Evolutionary conservation across 37 sponge, comb jelly and placozoan species (phyloP).

Genomic region (Axinella damicornis): DNA sequence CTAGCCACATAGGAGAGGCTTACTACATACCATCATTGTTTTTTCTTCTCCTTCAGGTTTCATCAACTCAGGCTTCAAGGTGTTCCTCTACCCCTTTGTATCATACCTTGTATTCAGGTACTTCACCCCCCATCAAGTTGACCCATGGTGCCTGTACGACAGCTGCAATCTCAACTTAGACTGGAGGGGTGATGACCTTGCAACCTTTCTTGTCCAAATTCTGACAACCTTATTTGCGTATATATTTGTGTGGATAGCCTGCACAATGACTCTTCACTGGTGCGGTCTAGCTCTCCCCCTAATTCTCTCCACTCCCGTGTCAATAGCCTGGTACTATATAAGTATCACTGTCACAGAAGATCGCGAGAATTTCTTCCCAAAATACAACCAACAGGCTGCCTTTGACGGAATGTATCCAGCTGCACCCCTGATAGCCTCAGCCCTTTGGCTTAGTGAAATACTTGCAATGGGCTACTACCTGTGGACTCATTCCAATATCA

Average conservation of each 20-base stretch:
- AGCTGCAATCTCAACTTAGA: neutral
- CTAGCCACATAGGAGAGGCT: neutral
- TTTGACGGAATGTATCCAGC: neutral
- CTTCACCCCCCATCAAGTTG: conserved; percentile 3
- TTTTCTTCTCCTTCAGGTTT: conserved; percentile 41
- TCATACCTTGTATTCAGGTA: conserved; percentile 52
- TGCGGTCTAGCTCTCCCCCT: conserved; percentile 60
- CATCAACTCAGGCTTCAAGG: conserved; percentile 45
- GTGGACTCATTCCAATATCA: conserved; percentile 43
- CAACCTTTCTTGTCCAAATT: conserved; percentile 44
- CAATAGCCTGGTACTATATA: conserved; percentile 21
- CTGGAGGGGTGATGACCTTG: conserved; percentile 9
- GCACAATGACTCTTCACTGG: conserved; percentile 36
- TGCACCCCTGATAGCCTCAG: conserved; percentile 1
- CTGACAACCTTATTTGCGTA: conserved; percentile 61
- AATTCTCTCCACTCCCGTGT: conserved; percentile 58
- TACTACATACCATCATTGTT: neutral
- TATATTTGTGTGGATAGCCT: conserved; percentile 45
- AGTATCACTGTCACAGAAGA: neutral
- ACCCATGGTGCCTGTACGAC: conserved; percentile 32
- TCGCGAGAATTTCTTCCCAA: neutral
- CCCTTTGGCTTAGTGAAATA: conserved; percentile 62
- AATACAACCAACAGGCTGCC: neutral
- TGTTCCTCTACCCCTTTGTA: conserved; percentile 53
- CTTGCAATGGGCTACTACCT: conserved; percentile 48